Evolutionary conservation across 2,888 invertebrate genomes (phyloP).

Genomic region (Cephus sareptanus): DNA sequence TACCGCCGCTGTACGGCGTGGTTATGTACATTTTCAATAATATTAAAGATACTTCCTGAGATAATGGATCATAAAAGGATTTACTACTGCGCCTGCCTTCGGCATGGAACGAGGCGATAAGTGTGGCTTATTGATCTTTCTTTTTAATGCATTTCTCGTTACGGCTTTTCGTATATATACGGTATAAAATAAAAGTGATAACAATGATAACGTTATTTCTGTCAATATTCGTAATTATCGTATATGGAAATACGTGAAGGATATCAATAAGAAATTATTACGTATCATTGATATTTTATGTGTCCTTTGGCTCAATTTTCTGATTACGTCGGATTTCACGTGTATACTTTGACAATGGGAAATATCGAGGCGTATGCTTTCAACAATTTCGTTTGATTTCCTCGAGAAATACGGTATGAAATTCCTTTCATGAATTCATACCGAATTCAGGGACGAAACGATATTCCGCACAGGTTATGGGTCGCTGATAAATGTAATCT

Average conservation of each 20-base stretch:
- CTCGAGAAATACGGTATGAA: constrained; percentile 10
- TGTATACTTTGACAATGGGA: not conserved
- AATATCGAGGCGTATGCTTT: not conserved
- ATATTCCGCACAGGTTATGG: constrained; percentile 29
- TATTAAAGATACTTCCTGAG: constrained; percentile 32
- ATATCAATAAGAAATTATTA: not conserved
- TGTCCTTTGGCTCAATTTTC: not conserved
- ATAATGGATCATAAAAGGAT: constrained; percentile 36
- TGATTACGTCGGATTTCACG: not conserved
- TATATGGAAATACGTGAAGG: not conserved
- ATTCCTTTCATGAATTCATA: constrained; percentile 22
- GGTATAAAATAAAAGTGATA: not conserved
- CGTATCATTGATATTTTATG: not conserved
- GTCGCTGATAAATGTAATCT: constrained; percentile 46
- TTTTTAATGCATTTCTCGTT: not conserved
- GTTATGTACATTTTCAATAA: constrained; percentile 29
- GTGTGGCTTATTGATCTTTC: not conserved
- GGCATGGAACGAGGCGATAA: not conserved
- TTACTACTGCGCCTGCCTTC: constrained; percentile 1
- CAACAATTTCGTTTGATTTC: not conserved
- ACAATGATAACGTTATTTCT: not conserved
- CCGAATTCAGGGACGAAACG: constrained; percentile 28
- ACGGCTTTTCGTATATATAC: not conserved
- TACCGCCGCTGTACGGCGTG: constrained; percentile 16
- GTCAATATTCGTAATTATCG: not conserved